Percentiles rank a stretch among this genome's conserved stretches.
These are phyloP conservation scores for Halictus rubicundus DNA, from an alignment of 1,140 invertebrate genomes.

Conservation along the genomic window DNA sequence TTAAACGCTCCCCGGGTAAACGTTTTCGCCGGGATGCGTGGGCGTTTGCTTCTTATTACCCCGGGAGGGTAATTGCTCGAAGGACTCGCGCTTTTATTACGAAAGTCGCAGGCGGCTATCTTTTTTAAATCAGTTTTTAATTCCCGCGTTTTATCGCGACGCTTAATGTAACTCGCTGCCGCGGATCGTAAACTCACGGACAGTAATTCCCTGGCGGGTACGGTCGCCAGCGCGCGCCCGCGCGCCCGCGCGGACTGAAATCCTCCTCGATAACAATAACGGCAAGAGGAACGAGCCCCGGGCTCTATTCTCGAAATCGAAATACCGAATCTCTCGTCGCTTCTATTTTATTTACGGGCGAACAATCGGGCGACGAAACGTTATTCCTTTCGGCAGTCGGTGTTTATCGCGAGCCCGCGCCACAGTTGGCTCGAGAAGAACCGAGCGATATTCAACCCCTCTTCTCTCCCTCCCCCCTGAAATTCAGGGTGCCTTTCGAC, in stretches of 20 bases:
- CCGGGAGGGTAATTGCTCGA: conserved; percentile 18
- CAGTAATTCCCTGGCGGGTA: conserved; percentile 34
- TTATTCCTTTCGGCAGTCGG: too few relatives aligned
- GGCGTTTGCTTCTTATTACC: conserved; percentile 22
- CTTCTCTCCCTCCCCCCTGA: too few relatives aligned
- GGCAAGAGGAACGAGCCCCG: neutral
- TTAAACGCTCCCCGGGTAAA: neutral
- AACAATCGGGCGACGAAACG: too few relatives aligned
- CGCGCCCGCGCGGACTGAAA: conserved; percentile 25
- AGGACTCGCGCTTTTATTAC: conserved; percentile 20
- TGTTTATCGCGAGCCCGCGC: too few relatives aligned
- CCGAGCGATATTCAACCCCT: too few relatives aligned
- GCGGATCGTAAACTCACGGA: conserved; percentile 51
- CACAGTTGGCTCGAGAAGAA: too few relatives aligned
- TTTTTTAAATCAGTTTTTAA: conserved; percentile 35
- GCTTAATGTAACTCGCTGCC: conserved; percentile 46
- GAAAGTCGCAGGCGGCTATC: conserved; percentile 14
- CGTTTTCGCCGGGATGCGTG: neutral
- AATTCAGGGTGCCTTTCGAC: too few relatives aligned
- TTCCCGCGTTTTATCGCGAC: conserved; percentile 30
- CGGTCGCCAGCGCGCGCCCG: neutral
- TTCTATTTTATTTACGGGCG: neutral
- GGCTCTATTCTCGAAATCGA: neutral
- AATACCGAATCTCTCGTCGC: neutral
- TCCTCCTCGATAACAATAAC: conserved; percentile 50